Conservation (phyloP, 1,140 invertebrate species). For the Mylabris phalerata region DNA sequence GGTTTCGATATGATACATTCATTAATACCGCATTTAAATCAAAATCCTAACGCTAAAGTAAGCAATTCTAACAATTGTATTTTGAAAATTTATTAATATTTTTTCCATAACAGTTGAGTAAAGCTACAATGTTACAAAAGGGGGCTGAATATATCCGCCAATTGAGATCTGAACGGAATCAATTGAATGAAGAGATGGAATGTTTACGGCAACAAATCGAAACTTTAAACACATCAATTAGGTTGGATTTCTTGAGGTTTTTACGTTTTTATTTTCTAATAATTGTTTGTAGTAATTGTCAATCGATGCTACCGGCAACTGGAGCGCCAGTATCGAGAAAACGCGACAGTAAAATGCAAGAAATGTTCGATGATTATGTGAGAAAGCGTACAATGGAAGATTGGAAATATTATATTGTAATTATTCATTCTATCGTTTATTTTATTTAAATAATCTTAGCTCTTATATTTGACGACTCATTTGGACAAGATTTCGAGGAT, state of each 20-base stretch:
- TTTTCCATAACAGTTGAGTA: slow-evolving; percentile 61
- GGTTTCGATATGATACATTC: slow-evolving; percentile 92
- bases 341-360: slow-evolving; percentile 84
- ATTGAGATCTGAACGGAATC: slow-evolving; percentile 74
- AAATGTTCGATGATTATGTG: slow-evolving; percentile 93
- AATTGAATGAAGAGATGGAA: slow-evolving; percentile 87
- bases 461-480: not conserved
- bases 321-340: slow-evolving; percentile 88
- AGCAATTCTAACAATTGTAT: slow-evolving; percentile 22
- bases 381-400: slow-evolving; percentile 76
- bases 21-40: slow-evolving; percentile 86
- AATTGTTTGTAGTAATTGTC: slow-evolving; percentile 68
- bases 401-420: slow-evolving; percentile 99
- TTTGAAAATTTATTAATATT: not conserved
- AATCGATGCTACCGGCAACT: slow-evolving; percentile 89
- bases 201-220: slow-evolving; percentile 81
- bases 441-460: slow-evolving; percentile 43
- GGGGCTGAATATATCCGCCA: slow-evolving; percentile 93
- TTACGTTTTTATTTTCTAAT: not conserved
- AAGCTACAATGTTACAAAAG: slow-evolving; percentile 95
- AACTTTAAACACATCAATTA: slow-evolving; percentile 82
- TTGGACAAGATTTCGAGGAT: too few relatives aligned
- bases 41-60: slow-evolving; percentile 87
- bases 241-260: slow-evolving; percentile 46
- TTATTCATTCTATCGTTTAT: too few relatives aligned